Percentiles rank a stretch among this genome's conserved stretches.
phyloP scores from a whole-genome alignment of 2,888 invertebrate genomes.

The Stramonita haemastoma region DNA sequence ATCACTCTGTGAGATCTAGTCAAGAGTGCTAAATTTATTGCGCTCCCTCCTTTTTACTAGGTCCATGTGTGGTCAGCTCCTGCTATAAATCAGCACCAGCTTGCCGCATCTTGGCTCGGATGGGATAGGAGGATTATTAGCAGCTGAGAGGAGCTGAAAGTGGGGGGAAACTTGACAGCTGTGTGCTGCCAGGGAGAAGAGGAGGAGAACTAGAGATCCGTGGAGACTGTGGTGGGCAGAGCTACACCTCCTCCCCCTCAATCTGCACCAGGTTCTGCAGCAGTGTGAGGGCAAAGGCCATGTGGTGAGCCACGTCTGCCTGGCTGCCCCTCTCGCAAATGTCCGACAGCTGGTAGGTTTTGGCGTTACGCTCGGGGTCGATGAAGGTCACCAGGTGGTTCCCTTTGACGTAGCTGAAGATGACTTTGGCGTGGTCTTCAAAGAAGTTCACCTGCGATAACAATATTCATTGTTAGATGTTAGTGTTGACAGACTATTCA shows the following conservation, averaged over 20 bases:
- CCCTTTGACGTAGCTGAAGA: slow-evolving; percentile 73
- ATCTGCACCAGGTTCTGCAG: slow-evolving; percentile 80
- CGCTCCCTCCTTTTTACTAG: no score
- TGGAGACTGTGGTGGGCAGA: neutral
- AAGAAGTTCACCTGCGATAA: slow-evolving; percentile 77
- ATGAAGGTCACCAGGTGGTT: slow-evolving; percentile 81
- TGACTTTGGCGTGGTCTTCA: slow-evolving; percentile 78
- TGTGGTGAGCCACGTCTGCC: slow-evolving; percentile 78
- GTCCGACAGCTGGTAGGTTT: slow-evolving; percentile 80
- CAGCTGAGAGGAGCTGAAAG: no score
- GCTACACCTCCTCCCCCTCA: slow-evolving; percentile 77
- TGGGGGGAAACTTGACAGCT: no score
- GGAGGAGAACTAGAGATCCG: neutral
- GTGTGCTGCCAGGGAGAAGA: neutral
- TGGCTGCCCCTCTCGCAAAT: slow-evolving; percentile 78
- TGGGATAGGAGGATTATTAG: no score
- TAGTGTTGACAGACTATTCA: neutral
- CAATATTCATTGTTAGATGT: neutral
- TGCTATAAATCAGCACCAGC: no score
- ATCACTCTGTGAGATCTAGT: no score
- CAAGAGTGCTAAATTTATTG: no score
- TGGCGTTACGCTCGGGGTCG: slow-evolving; percentile 79
- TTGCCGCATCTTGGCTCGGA: no score
- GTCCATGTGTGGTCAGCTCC: no score
- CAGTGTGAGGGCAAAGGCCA: slow-evolving; percentile 80